phyloP scores from a whole-genome alignment of 30 jellyfish, hydroid and myxozoan genomes.

The Calvadosia cruxmelitensis region DNA sequence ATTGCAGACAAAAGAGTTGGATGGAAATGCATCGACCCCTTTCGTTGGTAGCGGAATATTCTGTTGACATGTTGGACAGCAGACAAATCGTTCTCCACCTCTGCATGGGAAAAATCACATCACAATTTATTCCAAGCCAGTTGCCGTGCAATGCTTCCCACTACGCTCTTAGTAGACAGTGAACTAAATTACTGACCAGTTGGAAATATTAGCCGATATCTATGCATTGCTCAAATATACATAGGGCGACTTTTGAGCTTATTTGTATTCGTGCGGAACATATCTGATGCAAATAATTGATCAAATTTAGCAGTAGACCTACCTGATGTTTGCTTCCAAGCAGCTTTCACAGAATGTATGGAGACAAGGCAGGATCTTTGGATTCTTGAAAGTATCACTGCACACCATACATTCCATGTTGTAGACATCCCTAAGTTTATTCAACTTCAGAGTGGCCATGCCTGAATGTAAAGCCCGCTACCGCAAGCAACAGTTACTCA shows the following conservation, averaged over 20 bases:
- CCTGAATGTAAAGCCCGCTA: too few relatives aligned
- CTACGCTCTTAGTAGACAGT: too few relatives aligned
- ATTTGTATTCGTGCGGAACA: not conserved
- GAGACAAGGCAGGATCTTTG: conserved; percentile 87
- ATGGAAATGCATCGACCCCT: conserved; percentile 91
- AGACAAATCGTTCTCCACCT: conserved; percentile 56
- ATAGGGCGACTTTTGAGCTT: conserved; percentile 4
- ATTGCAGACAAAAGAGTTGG: conserved; percentile 70
- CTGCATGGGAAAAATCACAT: conserved; percentile 1
- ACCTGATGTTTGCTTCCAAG: conserved; percentile 77
- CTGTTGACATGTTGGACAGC: conserved; percentile 70
- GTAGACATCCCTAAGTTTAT: conserved; percentile 48
- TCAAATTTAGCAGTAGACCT: conserved; percentile 7
- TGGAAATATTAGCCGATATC: not conserved
- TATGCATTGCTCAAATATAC: not conserved
- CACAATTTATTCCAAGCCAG: too few relatives aligned
- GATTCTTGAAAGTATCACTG: conserved; percentile 59
- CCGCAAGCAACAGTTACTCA: too few relatives aligned
- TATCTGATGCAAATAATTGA: too few relatives aligned
- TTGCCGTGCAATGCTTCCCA: too few relatives aligned
- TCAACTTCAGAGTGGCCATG: conserved; percentile 4
- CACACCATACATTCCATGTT: conserved; percentile 67
- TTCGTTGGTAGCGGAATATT: conserved; percentile 79
- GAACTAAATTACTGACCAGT: not conserved
- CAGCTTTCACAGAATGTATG: conserved; percentile 86